Evolutionary conservation across 2,888 invertebrate species (phyloP).

Genomic region (Callyntrura sp.): DNA sequence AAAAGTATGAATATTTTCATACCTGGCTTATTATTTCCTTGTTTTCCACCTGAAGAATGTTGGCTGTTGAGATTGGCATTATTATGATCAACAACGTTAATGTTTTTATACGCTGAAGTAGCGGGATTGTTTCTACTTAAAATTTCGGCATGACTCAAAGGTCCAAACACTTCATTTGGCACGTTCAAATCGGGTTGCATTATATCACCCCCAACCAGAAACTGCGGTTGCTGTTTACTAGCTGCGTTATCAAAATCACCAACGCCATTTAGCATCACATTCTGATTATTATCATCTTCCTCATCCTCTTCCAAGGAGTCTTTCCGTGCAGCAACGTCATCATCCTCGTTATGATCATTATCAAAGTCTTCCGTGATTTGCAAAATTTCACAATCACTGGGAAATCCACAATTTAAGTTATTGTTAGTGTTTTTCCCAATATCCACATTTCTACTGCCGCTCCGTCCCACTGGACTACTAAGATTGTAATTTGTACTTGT

Average conservation of each 20-base stretch:
- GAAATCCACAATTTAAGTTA: constrained; percentile 44
- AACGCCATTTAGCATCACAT: not conserved
- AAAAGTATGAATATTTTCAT: constrained; percentile 8
- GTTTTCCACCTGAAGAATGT: constrained; percentile 50
- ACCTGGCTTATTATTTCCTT: constrained; percentile 72
- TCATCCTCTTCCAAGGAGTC: constrained; percentile 76
- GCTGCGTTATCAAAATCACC: constrained; percentile 5
- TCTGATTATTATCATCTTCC: not conserved
- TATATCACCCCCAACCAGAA: constrained; percentile 72
- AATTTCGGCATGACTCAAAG: constrained; percentile 71
- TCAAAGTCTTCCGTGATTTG: constrained; percentile 61
- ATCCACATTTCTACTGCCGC: not conserved
- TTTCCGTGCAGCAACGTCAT: constrained; percentile 59
- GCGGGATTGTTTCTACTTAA: constrained; percentile 42
- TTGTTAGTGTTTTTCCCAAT: constrained; percentile 19
- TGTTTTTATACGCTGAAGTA: not conserved
- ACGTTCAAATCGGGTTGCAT: constrained; percentile 79
- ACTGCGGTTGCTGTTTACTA: constrained; percentile 55
- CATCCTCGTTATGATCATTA: constrained; percentile 33
- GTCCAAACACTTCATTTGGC: constrained; percentile 81
- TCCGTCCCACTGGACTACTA: not conserved
- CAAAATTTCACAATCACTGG: constrained; percentile 65
- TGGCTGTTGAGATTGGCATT: constrained; percentile 24
- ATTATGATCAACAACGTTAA: not conserved
- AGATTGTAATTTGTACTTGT: constrained; percentile 25